phyloP scores from a whole-genome alignment of 2,797 vertebrate species.

The Parambassis ranga region DNA sequence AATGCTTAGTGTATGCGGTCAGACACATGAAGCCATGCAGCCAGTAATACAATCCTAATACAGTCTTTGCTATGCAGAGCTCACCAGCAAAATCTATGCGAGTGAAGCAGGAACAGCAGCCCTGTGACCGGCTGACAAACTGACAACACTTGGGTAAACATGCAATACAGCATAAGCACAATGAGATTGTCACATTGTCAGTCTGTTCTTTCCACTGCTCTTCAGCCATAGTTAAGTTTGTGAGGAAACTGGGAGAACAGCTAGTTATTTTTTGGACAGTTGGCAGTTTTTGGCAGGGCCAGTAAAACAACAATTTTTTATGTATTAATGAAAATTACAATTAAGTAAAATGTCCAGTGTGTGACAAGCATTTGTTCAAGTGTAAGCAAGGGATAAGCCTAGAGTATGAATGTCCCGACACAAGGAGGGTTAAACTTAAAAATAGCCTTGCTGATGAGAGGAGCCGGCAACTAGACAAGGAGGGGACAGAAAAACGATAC shows the following conservation, averaged over 20 bases:
- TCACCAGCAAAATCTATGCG: constrained; percentile 27
- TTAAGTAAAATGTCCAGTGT: no score
- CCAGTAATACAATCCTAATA: constrained; percentile 50
- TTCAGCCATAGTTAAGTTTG: constrained; percentile 49
- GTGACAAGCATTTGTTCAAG: constrained; percentile 31
- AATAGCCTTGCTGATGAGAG: constrained; percentile 70
- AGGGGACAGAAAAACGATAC: constrained; percentile 34
- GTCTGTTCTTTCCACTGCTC: constrained; percentile 24
- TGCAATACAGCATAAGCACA: neutral
- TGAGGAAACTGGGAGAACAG: no score
- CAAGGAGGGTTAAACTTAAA: constrained; percentile 64
- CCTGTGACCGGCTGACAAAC: constrained; percentile 8
- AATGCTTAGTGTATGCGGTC: constrained; percentile 12
- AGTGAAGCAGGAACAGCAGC: constrained; percentile 4
- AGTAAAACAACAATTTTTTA: constrained; percentile 2
- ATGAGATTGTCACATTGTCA: neutral
- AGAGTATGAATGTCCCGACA: constrained; percentile 40
- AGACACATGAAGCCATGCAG: constrained; percentile 16
- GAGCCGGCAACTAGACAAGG: constrained; percentile 62
- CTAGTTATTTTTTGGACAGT: constrained; percentile 38
- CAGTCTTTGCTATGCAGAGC: constrained; percentile 25
- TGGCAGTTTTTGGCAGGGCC: no score
- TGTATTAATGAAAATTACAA: no score
- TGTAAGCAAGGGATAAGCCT: constrained; percentile 50
- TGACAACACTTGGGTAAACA: constrained; percentile 2